These are phyloP conservation scores for Watsonalla binaria DNA, from an alignment of 2,888 invertebrate species.

Conservation along the genomic window DNA sequence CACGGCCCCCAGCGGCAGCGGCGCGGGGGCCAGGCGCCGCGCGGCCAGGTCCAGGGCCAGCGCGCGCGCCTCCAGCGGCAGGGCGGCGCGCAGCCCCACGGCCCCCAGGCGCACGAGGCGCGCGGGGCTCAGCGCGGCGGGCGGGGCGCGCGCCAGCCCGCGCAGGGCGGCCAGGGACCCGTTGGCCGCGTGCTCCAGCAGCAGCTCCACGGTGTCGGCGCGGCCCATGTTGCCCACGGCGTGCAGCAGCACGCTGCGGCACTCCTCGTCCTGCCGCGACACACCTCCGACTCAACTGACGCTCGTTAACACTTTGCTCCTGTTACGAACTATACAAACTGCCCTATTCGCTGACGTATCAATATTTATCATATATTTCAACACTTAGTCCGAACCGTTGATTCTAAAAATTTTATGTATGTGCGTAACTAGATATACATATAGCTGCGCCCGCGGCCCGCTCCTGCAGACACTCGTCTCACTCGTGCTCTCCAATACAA, in stretches of 20 bases:
- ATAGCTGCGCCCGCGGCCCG: no score
- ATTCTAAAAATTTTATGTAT: no score
- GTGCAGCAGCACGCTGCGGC: conserved; percentile 30
- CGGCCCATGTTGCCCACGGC: conserved; percentile 51
- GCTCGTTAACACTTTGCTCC: no score
- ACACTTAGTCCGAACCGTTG: no score
- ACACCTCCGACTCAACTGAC: not conserved
- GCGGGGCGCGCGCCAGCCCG: conserved; percentile 26
- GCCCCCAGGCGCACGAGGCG: conserved; percentile 10
- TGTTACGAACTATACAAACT: no score
- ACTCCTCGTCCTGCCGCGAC: conserved; percentile 28
- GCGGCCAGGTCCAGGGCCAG: conserved; percentile 21
- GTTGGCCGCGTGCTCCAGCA: conserved; percentile 35
- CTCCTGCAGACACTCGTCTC: no score
- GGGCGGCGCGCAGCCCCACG: conserved; percentile 7
- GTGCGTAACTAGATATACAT: no score
- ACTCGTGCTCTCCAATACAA: no score
- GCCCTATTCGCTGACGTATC: no score
- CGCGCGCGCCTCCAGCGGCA: conserved; percentile 19
- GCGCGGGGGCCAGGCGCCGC: conserved; percentile 8
- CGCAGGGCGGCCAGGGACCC: conserved; percentile 14
- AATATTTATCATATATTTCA: no score
- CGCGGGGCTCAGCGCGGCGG: conserved; percentile 16
- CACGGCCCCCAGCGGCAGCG: conserved; percentile 39
- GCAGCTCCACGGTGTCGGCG: conserved; percentile 32